Conservation (phyloP, 2,797 vertebrate species). For the Muscicapa striata region DNA sequence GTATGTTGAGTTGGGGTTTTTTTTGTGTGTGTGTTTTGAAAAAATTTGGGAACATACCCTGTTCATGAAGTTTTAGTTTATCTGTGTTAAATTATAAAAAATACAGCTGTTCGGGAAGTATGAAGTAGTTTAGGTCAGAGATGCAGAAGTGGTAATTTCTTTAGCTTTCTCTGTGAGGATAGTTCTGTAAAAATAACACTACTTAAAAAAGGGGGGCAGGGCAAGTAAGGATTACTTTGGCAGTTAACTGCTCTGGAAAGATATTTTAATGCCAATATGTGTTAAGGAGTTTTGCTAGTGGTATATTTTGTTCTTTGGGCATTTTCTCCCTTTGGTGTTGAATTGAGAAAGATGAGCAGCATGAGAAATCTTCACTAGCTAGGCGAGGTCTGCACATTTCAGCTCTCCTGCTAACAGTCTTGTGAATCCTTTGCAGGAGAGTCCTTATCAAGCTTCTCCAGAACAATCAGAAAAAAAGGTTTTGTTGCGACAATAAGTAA, state of each 20-base stretch:
- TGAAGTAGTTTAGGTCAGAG: not conserved
- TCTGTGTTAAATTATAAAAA: not conserved
- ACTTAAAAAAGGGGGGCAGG: accelerated
- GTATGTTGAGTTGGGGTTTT: accelerated
- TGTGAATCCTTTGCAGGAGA: not conserved
- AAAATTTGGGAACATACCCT: not conserved
- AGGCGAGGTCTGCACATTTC: not conserved
- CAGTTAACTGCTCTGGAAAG: not conserved
- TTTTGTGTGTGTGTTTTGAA: not conserved
- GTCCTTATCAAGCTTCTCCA: not conserved
- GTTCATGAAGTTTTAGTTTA: not conserved
- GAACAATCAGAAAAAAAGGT: not conserved
- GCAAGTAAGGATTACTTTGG: not conserved
- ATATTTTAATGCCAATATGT: not conserved
- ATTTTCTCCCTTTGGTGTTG: not conserved
- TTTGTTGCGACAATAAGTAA: not conserved
- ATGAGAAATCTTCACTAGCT: not conserved
- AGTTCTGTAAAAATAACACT: not conserved
- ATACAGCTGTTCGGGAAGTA: not conserved
- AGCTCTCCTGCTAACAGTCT: not conserved
- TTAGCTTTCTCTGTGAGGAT: not conserved
- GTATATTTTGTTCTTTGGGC: not conserved
- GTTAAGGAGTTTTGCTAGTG: not conserved
- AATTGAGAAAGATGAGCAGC: not conserved
- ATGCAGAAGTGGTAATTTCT: not conserved